A percentile compares a stretch with the other conserved stretches of the same genome.
Conservation (phyloP, 2,888 invertebrate species). For the Lutraria lutraria region DNA sequence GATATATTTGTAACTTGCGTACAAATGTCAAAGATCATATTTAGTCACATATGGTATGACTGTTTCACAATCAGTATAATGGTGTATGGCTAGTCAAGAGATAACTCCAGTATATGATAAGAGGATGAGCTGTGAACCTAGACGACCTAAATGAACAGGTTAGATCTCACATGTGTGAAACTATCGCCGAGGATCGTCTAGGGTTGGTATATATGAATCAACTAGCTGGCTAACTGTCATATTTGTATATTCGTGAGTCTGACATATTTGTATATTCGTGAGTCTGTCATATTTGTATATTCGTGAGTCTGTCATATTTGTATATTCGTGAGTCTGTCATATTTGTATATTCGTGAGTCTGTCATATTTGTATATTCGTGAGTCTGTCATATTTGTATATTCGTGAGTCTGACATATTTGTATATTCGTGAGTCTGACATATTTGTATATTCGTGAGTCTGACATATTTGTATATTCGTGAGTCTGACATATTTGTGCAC, state of each 20-base stretch:
- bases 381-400: too few species aligned
- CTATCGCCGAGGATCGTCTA: background rate
- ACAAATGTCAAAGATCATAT: background rate
- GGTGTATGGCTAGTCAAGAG: background rate
- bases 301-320: too few species aligned
- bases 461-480: too few species aligned
- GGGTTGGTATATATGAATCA: background rate
- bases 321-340: too few species aligned
- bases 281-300: too few species aligned
- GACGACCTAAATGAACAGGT: background rate
- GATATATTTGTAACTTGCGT: background rate
- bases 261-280: too few species aligned
- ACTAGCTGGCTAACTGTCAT: background rate
- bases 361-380: too few species aligned
- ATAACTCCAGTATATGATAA: background rate
- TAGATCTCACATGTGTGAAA: background rate
- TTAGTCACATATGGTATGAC: background rate
- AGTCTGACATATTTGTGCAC: background rate
- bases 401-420: too few species aligned
- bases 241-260: too few species aligned
- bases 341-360: too few species aligned
- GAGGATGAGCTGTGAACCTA: background rate
- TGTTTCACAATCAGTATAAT: background rate
- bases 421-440: too few species aligned
- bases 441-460: too few species aligned